Base-by-base conservation (phyloP, 2,113 vertebrate genomes). In the Rynchops niger region DNA sequence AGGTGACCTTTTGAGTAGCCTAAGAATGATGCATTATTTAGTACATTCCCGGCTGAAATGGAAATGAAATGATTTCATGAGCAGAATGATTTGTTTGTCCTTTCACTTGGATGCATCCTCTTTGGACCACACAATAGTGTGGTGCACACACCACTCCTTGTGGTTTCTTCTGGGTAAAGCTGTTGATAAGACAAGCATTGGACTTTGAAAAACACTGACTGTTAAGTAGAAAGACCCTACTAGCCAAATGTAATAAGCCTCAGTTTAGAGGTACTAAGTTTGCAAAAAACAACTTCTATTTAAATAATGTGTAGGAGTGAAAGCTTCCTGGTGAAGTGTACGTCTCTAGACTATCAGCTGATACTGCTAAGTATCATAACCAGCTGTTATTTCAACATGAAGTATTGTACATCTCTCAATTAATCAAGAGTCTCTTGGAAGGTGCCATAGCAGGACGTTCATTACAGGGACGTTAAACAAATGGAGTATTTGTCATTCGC, bases 1-100 rank as follows among this genome's bases (percentile, higher is more conserved):
- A 88, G 73, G 65, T 89, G 83, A 92, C 86, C 94, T 97, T 96
- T 93, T 3, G 22, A 95, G n/a, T 76, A 71, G 76, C 80, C 2
- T 2, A 84, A 50, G 30, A 53, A 74, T 21, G 25, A 79, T 97
- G 83, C 83, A 95, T 96, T 96, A 95, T 95, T 97, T 95, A 94
- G 73, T 79, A 47, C 72, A 71, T 95, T 91, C 80, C 61, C 89
- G 65, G 86, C 73, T 94, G 67, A 96, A 92, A 85, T 74, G 56
- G 86, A 92, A 76, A 88, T 71, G 21, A 95, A 88, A 56, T 45
- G 4, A 79, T 81, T 97, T 77, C 0, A 0, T 56, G 82, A 88
- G 69, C 10, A 47, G 43, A 86, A 84, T 56, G 11, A 49, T 79
- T 94, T 92, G 53, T 90, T 91, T 95, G 40, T 87, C 52, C 58